Evolutionary conservation across 2,797 vertebrate species (phyloP), one percentile per base, ranked within the genome.

Genomic region (Pangasius djambal): DNA sequence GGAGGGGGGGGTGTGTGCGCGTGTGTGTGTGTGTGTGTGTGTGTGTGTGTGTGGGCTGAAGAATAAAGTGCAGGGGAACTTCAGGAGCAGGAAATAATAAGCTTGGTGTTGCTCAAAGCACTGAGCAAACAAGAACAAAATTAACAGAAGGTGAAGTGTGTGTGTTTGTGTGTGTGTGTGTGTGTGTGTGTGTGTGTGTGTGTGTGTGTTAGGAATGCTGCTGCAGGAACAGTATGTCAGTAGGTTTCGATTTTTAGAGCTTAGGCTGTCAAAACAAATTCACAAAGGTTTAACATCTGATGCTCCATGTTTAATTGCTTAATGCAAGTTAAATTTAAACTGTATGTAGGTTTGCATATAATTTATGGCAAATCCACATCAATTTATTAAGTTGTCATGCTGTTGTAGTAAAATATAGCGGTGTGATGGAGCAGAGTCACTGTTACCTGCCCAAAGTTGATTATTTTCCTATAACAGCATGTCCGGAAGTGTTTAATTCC

Each of bases 61-160:
- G 89, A 91, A 81, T 82, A 87, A 81, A 40, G 4, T 22, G 83
- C 61, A 87, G 77, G 50, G 31, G 82, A 85, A 86, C 63, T 70
- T 48, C 59, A 90, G 89, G 87, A 84, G 90, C 61, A 48, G 72
- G 88, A 89, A 65, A 89, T 90, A 85, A 87, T 86, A 92, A 93
- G 89, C 90, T 78, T 86, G 88, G 88, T 90, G 85, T 92, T 92
- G 92, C 90, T 69, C 83, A 87, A 90, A 93, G 86, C 86, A 90
- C 93, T 93, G 92, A 90, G 93, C 93, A 94, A 95, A 95, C 91
- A 92, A 86, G 84, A 93, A 88, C 86, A 77, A 94, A 93, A 94
- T 92, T 90, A 93, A 92, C 59, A 82, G 93, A 79, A 72, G 83
- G 78, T 75, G 86, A 16, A 25, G 40, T 28, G 28, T 77, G 50